Evolutionary conservation across 2,888 invertebrate genomes (phyloP).

Genomic region (Tachystola acroxantha): DNA sequence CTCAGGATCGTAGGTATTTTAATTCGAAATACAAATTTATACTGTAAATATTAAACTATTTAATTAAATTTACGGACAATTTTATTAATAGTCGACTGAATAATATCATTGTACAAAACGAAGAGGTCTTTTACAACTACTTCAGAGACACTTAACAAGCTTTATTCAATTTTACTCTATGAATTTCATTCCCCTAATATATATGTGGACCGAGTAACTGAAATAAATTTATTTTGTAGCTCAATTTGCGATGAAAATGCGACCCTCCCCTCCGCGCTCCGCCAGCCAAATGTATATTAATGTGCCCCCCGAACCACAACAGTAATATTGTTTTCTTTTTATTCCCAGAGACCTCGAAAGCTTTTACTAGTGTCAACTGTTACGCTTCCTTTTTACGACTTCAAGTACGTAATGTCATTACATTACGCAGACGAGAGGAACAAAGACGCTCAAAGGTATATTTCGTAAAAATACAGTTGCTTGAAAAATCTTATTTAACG

Average conservation of each 20-base stretch:
- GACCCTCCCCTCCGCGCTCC: slow-evolving; percentile 32
- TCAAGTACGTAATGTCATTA: slow-evolving; percentile 36
- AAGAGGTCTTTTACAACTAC: background rate
- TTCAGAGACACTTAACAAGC: background rate
- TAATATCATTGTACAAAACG: slow-evolving; percentile 4
- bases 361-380: slow-evolving; percentile 67
- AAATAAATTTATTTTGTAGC: slow-evolving; percentile 60
- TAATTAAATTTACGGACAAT: no score
- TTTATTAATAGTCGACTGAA: background rate
- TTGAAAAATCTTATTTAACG: slow-evolving; percentile 27
- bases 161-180: background rate
- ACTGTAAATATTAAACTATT: no score
- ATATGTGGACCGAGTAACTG: slow-evolving; percentile 19
- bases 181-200: slow-evolving; percentile 11
- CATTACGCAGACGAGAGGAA: slow-evolving; percentile 13
- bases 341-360: slow-evolving; percentile 52
- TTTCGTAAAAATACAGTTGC: slow-evolving; percentile 5
- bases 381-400: slow-evolving; percentile 54
- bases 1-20: no score
- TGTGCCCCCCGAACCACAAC: slow-evolving; percentile 58
- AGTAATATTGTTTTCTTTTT: slow-evolving; percentile 72
- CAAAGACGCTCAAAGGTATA: slow-evolving; percentile 9
- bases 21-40: no score
- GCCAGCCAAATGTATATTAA: slow-evolving; percentile 69
- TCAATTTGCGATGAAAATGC: slow-evolving; percentile 60